Evolutionary conservation across 2,888 invertebrate species (phyloP).

Genomic region (Watsonalla binaria): DNA sequence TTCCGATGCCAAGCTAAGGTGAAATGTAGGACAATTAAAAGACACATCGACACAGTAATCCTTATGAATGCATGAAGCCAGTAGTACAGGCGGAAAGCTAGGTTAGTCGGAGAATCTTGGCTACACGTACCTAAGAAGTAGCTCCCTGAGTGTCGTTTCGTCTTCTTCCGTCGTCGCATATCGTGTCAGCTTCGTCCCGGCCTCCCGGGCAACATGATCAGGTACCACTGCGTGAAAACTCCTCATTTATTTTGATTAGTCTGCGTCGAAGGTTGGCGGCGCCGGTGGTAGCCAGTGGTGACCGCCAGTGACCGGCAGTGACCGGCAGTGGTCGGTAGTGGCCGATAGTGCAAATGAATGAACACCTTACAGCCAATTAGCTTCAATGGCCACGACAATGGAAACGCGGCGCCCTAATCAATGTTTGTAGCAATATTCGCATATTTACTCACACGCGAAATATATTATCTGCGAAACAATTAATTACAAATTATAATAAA

Average conservation of each 20-base stretch:
- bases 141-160: constrained; percentile 96
- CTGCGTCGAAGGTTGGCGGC: neutral
- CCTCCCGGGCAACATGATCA: constrained; percentile 77
- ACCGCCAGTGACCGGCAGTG: no score
- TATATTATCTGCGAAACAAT: constrained; percentile 11
- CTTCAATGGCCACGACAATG: constrained; percentile 64
- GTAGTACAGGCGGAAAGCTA: constrained; percentile 66
- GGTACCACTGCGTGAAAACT: constrained; percentile 76
- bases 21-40: constrained; percentile 41
- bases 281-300: no score
- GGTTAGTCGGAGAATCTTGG: constrained; percentile 31
- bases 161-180: constrained; percentile 92
- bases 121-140: constrained; percentile 91
- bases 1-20: constrained; percentile 70
- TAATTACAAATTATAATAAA: no score
- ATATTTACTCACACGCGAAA: constrained; percentile 3
- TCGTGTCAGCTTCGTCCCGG: constrained; percentile 83
- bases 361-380: constrained; percentile 63
- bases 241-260: constrained; percentile 51
- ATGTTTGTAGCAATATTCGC: constrained; percentile 37
- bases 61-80: constrained; percentile 60
- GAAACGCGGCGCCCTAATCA: constrained; percentile 35
- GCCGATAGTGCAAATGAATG: constrained; percentile 30
- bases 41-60: constrained; percentile 52
- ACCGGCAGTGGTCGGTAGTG: neutral